Conservation (phyloP, 2,797 vertebrate species). For the Ceyx erithaca region DNA sequence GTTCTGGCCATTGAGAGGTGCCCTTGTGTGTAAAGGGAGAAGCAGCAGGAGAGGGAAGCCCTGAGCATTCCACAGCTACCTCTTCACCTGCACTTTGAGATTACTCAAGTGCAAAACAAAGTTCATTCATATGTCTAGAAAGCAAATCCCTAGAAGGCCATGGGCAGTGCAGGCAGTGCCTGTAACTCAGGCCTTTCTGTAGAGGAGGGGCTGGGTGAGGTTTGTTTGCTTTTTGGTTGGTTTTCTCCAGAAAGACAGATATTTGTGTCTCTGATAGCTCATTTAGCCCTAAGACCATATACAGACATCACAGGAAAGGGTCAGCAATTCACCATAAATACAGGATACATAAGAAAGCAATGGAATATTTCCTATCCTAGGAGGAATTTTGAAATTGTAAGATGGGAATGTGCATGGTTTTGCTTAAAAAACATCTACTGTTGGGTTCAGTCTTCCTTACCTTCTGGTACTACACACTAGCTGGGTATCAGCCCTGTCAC, state of each 20-base stretch:
- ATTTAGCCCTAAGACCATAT: background rate
- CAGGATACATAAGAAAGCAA: background rate
- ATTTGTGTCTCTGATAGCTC: background rate
- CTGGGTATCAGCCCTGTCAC: background rate
- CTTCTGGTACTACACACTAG: background rate
- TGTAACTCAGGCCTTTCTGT: background rate
- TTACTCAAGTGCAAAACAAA: background rate
- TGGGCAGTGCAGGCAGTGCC: accelerated
- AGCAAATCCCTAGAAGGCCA: background rate
- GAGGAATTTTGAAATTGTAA: background rate
- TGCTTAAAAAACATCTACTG: background rate
- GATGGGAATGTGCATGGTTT: background rate
- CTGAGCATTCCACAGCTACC: background rate
- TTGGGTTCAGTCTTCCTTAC: background rate
- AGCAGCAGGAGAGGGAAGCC: background rate
- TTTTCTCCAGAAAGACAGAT: background rate
- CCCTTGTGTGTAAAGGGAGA: background rate
- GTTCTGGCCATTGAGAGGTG: background rate
- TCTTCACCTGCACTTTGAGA: background rate
- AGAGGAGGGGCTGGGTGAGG: background rate
- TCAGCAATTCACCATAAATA: background rate
- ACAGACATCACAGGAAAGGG: background rate
- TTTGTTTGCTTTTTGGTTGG: background rate
- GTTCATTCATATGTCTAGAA: background rate
- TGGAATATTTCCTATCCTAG: background rate